Percentiles rank a stretch among this genome's conserved stretches.
Conservation (phyloP, 2,888 invertebrate genomes). For the Athrips mouffetella region DNA sequence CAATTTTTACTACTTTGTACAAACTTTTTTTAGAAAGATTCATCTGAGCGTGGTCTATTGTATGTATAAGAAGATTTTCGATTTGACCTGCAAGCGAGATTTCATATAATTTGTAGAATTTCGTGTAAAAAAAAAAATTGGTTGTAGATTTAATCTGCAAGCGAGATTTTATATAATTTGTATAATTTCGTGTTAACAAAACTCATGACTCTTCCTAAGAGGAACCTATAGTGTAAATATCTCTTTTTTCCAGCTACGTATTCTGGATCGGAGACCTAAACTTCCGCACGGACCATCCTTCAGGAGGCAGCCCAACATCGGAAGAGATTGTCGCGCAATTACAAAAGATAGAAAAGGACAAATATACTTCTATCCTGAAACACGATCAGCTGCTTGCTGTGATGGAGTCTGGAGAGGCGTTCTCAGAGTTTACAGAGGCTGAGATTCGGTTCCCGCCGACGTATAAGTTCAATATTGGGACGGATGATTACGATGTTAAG, state of each 20-base stretch:
- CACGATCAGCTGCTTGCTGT: constrained; percentile 87
- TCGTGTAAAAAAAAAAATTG: too few relatives aligned
- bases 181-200: too few relatives aligned
- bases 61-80: too few relatives aligned
- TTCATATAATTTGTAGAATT: too few relatives aligned
- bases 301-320: constrained; percentile 78
- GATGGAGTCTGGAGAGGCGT: constrained; percentile 87
- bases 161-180: too few relatives aligned
- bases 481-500: constrained; percentile 88
- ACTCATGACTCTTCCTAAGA: too few relatives aligned
- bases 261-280: constrained; percentile 96
- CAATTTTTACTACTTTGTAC: too few relatives aligned
- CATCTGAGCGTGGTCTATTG: too few relatives aligned
- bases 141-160: too few relatives aligned
- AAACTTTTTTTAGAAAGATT: too few relatives aligned
- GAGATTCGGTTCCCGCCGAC: constrained; percentile 90
- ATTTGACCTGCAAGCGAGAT: too few relatives aligned
- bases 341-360: constrained; percentile 81
- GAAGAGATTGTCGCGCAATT: constrained; percentile 83
- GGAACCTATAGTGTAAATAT: too few relatives aligned
- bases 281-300: constrained; percentile 85
- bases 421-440: constrained; percentile 87
- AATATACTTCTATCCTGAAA: constrained; percentile 81
- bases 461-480: constrained; percentile 88
- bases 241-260: constrained; percentile 82